phyloP scores from a whole-genome alignment of 2,113 vertebrate species.

The Ariopsis seemanni region DNA sequence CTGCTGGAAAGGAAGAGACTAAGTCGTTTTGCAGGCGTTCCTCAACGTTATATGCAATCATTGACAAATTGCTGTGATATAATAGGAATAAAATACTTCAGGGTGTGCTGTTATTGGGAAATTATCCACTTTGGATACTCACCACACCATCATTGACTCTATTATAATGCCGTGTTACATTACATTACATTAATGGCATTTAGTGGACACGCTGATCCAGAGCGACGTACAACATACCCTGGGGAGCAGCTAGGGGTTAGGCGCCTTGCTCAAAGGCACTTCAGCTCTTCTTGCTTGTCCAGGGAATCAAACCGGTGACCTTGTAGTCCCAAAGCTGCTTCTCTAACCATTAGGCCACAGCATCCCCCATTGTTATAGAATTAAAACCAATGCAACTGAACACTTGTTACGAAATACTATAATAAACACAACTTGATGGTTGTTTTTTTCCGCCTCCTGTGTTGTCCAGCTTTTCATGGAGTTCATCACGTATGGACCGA shows the following conservation, averaged over 20 bases:
- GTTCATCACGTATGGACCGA: constrained; percentile 85
- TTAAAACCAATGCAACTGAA: not conserved
- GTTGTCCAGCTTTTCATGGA: constrained; percentile 86
- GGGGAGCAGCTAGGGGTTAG: too few relatives aligned
- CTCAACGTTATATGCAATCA: not conserved
- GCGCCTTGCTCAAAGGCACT: too few relatives aligned
- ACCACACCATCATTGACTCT: too few relatives aligned
- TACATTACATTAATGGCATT: too few relatives aligned
- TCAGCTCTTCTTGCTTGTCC: too few relatives aligned
- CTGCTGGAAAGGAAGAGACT: not conserved
- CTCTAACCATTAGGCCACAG: not conserved
- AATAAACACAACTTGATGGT: not conserved
- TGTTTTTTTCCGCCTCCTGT: not conserved
- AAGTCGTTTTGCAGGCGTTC: not conserved
- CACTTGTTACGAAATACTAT: not conserved
- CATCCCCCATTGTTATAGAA: not conserved
- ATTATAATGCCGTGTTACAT: not conserved
- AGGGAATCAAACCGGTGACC: too few relatives aligned
- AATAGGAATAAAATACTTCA: not conserved
- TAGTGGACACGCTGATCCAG: too few relatives aligned
- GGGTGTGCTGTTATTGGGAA: not conserved
- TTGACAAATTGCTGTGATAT: not conserved
- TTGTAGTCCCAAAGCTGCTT: too few relatives aligned
- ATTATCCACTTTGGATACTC: not conserved
- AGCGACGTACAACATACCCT: too few relatives aligned